These are phyloP conservation scores for Actinia equina DNA, from an alignment of 64 coral and sea anemone species.

Conservation along the genomic window DNA sequence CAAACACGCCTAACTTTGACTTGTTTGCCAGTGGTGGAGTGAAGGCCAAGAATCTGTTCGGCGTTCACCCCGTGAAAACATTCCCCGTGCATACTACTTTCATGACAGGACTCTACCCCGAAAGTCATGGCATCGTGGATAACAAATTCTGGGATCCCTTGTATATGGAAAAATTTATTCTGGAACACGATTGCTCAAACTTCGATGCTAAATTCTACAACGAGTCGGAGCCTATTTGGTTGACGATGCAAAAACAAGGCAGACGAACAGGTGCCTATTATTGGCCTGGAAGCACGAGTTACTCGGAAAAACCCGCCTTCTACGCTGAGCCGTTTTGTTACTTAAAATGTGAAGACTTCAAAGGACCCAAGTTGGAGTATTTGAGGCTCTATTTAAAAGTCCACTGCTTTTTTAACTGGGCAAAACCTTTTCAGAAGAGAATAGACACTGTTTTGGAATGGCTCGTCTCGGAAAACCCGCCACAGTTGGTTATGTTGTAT, in stretches of 20 bases:
- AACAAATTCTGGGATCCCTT: conserved; percentile 66
- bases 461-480: conserved; percentile 34
- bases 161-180: conserved; percentile 42
- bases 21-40: conserved; percentile 43
- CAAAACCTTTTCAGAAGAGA: neutral
- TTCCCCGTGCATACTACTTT: conserved; percentile 41
- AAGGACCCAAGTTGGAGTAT: neutral
- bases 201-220: conserved; percentile 83
- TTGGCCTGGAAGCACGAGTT: conserved; percentile 59
- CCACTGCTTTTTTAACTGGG: conserved; percentile 38
- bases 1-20: conserved; percentile 59
- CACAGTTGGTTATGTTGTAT: conserved; percentile 42
- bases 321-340: conserved; percentile 30
- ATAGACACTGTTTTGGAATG: conserved; percentile 31
- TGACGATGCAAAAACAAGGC: conserved; percentile 46
- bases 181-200: conserved; percentile 52
- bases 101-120: conserved; percentile 61
- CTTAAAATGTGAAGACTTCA: conserved; percentile 24
- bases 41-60: conserved; percentile 18
- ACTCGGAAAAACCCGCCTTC: conserved; percentile 45
- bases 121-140: conserved; percentile 67
- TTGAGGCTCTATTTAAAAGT: neutral
- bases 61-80: conserved; percentile 31
- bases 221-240: conserved; percentile 73
- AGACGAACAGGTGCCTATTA: conserved; percentile 56